Evolutionary conservation across 2,113 vertebrate genomes (phyloP), one percentile per base, ranked within the genome.

Genomic region (Diadophis punctatus): DNA sequence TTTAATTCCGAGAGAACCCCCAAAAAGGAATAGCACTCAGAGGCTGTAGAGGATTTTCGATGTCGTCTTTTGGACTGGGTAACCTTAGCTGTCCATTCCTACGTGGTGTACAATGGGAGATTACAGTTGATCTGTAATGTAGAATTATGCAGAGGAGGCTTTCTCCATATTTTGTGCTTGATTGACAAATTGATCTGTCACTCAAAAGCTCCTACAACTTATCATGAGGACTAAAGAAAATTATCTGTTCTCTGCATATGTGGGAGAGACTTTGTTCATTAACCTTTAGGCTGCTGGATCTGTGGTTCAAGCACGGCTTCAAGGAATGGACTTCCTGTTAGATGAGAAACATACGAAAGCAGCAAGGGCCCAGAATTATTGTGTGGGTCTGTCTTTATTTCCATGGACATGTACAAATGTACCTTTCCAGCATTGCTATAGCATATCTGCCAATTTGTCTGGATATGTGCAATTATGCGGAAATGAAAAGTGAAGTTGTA

Each of bases 131-230:
- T 96, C 96, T 97, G 96, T 43, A 22, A 94, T 95, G 93, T 96
- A 93, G 96, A 96, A 96, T 96, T 96, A 96, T 97, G 96, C 95
- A 95, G 94, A 96, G 95, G 96, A 96, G 95, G 93, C 92, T 97
- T 96, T 94, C 92, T 95, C 94, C 95, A 95, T 95, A 93, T 94
- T 96, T 91, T 93, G 95, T 86, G 80, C 94, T 94, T 98, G 97
- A 97, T 95, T 96, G 97, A 97, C 97, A 97, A 97, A 97, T 97
- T 97, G 96, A 95, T 95, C 96, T 98, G 97, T 97, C 97, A 96
- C 95, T 97, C 97, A 97, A 97, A 96, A 51, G 90, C 93, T 95
- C 94, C 96, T 96, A 96, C 96, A 97, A 96, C 96, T 97, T 97
- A 97, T 96, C 97, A 18, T 93, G 95, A 96, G 95, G 96, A 96